A percentile compares a stretch with the other conserved stretches of the same genome.
phyloP scores from a whole-genome alignment of 2,888 invertebrate species.

The Caenorhabditis doughertyi region DNA sequence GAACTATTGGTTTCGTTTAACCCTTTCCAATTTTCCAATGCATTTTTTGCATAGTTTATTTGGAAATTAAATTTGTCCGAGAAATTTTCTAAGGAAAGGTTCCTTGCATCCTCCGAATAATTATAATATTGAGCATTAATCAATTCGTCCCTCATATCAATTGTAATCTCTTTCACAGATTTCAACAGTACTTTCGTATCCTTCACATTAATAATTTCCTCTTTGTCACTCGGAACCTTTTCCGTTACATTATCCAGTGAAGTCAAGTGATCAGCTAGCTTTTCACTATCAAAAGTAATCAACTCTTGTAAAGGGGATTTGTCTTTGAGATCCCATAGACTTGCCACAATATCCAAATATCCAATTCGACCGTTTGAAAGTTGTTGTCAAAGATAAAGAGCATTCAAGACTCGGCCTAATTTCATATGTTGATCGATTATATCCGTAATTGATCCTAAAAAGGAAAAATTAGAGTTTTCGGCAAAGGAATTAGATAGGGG shows the following conservation, averaged over 20 bases:
- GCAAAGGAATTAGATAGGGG: too few relatives aligned
- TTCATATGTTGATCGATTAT: background rate
- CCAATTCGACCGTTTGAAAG: background rate
- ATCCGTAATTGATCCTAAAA: too few relatives aligned
- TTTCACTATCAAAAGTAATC: background rate
- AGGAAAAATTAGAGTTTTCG: too few relatives aligned
- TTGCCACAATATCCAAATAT: background rate
- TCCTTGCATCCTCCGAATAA: too few relatives aligned
- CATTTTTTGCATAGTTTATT: too few relatives aligned
- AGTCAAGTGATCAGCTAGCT: background rate
- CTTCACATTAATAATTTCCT: constrained; percentile 6
- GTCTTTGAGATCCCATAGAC: constrained; percentile 2
- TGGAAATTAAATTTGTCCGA: too few relatives aligned
- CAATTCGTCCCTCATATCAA: too few relatives aligned
- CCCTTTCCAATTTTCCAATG: too few relatives aligned
- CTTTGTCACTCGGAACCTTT: background rate
- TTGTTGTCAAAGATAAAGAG: background rate
- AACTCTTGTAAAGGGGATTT: background rate
- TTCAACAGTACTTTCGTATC: background rate
- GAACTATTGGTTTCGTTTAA: too few relatives aligned
- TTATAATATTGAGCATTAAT: too few relatives aligned
- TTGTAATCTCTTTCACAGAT: background rate
- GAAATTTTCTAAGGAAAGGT: too few relatives aligned
- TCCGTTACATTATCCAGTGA: background rate
- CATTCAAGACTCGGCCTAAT: background rate